Evolutionary conservation across 2,888 invertebrate species (phyloP), one percentile per base, ranked within the genome.

Genomic region (Amiota mariae): DNA sequence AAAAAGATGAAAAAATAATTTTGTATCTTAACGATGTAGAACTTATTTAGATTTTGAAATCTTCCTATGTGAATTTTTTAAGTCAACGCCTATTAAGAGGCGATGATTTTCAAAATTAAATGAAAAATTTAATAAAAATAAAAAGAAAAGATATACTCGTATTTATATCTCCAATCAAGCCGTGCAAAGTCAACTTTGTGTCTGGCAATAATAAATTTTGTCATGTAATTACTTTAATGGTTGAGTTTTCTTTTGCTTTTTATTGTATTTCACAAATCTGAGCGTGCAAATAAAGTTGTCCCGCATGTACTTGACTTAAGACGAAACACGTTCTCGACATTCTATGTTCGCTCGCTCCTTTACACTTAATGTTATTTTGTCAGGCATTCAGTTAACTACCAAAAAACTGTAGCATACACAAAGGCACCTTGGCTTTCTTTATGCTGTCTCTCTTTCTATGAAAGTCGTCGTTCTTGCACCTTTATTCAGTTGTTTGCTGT

Each of bases 271-370:
- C 18, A 12, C 51, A 20, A 59, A 59, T 20, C 18, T 11, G 9
- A 20, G 67, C 24, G 54, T 68, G 67, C 51, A 54, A 51, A 68
- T 51, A 68, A 54, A 68, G 54, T 24, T 68, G 67, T 68, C 51
- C 67, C 54, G 54, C 51, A 68, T 68, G 47, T 10, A n/a, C 9
- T n/a, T 20, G 11, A 59, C 59, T 18, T 24, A 59, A 10, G n/a
- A 15, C 57, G 9, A n/a, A 57, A 57, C 13, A 18, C n/a, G 15
- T 15, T 15, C 8, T 15, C 54, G 3, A 48, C 63, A n/a, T 20
- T 63, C 13, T 47, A 64, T 15, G 47, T 10, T n/a, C 63, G 13
- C 24, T 47, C 48, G 63, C 20, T 63, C 13, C 51, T 49, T 20
- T 24, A 10, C 18, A 49, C 48, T 20, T 20, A 51, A 66, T 47